Percentiles rank a stretch among this genome's conserved stretches.
These are phyloP conservation scores for Phenganax marumi DNA, from an alignment of 92 coral and sea anemone genomes.

Conservation along the genomic window DNA sequence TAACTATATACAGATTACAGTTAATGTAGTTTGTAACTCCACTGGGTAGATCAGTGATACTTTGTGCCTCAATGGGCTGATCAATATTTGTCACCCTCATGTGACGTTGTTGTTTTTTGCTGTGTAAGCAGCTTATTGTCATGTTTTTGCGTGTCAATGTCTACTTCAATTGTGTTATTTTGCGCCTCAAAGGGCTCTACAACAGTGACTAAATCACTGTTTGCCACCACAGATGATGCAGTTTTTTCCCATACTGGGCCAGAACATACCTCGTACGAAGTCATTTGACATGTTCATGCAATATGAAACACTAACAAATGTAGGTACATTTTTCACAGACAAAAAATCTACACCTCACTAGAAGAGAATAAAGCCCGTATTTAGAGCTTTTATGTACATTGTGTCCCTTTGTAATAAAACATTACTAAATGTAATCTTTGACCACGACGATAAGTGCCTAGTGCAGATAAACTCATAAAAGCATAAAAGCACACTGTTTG, in stretches of 20 bases:
- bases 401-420: too few relatives aligned
- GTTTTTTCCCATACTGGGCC: neutral
- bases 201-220: too few relatives aligned
- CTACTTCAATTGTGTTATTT: neutral
- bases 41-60: neutral
- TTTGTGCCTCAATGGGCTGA: conserved; percentile 48
- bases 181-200: too few relatives aligned
- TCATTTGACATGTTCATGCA: neutral
- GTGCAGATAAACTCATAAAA: too few relatives aligned
- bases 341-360: conserved; percentile 38
- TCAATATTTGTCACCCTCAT: conserved; percentile 56
- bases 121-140: conserved; percentile 47
- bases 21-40: neutral
- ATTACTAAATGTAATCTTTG: too few relatives aligned
- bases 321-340: neutral
- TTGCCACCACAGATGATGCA: too few relatives aligned
- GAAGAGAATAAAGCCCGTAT: too few relatives aligned
- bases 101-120: conserved; percentile 43
- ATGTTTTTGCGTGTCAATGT: neutral
- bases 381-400: too few relatives aligned
- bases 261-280: neutral
- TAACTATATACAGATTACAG: neutral
- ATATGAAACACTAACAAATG: conserved; percentile 6
- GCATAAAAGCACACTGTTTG: too few relatives aligned
- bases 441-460: too few relatives aligned